Evolutionary conservation across 1,140 invertebrate species (phyloP), one percentile per base, ranked within the genome.

Genomic region (Rhizoglyphus robini): DNA sequence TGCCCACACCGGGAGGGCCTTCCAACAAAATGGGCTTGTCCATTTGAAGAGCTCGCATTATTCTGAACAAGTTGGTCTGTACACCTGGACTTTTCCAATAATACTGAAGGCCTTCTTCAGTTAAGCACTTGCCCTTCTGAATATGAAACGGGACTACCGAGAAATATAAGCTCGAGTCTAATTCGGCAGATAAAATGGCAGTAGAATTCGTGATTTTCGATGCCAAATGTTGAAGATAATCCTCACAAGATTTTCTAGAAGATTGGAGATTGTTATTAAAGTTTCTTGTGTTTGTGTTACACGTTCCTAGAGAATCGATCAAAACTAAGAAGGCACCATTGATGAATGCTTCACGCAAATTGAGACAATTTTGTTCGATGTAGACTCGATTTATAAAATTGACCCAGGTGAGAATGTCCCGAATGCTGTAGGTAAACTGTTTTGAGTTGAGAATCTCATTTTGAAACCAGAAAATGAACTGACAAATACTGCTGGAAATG

Each of bases 1-100:
- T 99, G 3, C 96, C 96, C 41, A 97, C 94, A 3, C 96, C 94
- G 1, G 96, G 96, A 74, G 89, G 92, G 18, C 96, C 96, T 81
- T 99, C 96, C 31, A 99, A 74, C 57, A 99, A 80, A 61, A 99
- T 83, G 0, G 96, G 93, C 74, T 94, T 92, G 1, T 74, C 71
- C 62, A 99, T 76, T 65, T 96, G 89, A 68, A 99, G 76, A 0
- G 86, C 92, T 67, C 94, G 81, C 30, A 98, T 75, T 25, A 99
- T 71, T 70, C 90, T 81, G 30, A 91, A 76, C 1, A 86, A 82
- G 80, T 99, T 99, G 5, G 80, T 74, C 65, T 82, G 82, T 1
- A 91, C 90, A 5, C 88, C 94, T 0, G 88, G 85, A 46, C 57
- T 67, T 13, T 65, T 38, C 64, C 41, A 57, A 54, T 30, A 46